A percentile compares a stretch with the other conserved stretches of the same genome.
Conservation (phyloP, 2,113 vertebrate genomes). For the Ibidorhyncha struthersii region DNA sequence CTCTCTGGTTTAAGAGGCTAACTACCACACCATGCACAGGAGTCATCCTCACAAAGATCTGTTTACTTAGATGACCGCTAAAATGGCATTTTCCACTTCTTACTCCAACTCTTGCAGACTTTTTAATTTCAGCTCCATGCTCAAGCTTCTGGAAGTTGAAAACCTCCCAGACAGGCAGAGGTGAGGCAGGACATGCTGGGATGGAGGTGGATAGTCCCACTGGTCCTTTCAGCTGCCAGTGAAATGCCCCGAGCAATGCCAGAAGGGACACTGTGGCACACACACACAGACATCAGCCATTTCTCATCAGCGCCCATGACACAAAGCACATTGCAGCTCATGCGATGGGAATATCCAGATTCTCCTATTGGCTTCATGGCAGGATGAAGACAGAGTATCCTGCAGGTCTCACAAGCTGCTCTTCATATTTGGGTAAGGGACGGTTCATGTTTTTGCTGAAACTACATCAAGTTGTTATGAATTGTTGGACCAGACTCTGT, state of each 20-base stretch:
- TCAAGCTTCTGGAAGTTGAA: neutral
- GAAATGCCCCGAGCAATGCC: neutral
- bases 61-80: neutral
- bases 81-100: neutral
- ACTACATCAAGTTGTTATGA: neutral
- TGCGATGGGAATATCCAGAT: neutral
- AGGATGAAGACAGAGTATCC: neutral
- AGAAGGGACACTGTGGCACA: neutral
- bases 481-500: neutral
- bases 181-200: neutral
- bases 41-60: neutral
- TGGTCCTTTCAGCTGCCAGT: neutral
- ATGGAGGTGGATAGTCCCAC: neutral
- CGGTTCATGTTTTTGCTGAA: neutral
- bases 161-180: neutral
- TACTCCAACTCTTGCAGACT: neutral
- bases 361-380: neutral
- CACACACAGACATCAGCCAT: neutral
- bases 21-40: no score
- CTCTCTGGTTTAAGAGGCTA: neutral
- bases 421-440: neutral
- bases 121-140: neutral
- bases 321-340: accelerated
- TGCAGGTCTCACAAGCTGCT: neutral
- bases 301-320: neutral